These are phyloP conservation scores for Phoenicopterus ruber DNA, from an alignment of 2,113 vertebrate genomes.

Conservation along the genomic window DNA sequence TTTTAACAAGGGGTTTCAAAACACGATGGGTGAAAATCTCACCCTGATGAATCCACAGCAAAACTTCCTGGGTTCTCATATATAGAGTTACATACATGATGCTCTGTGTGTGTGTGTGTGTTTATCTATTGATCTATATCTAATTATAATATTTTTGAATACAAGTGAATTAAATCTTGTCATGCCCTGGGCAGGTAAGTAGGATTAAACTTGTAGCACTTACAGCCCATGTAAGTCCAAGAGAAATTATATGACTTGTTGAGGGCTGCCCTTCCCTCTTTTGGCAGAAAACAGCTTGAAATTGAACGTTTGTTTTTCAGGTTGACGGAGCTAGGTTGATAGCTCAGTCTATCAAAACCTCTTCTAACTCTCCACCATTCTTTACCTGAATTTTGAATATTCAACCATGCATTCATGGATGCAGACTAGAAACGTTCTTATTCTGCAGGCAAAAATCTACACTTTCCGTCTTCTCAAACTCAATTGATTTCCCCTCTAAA, in stretches of 20 bases:
- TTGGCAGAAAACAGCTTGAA: not conserved
- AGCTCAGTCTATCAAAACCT: not conserved
- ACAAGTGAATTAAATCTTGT: not conserved
- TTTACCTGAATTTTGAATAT: not conserved
- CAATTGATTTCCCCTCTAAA: not conserved
- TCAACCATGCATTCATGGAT: not conserved
- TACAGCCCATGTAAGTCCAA: not conserved
- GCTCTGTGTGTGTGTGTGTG: not conserved
- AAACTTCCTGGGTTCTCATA: not conserved
- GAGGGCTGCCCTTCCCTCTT: not conserved
- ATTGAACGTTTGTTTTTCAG: not conserved
- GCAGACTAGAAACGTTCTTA: not conserved
- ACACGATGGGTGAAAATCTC: not conserved
- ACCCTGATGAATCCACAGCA: not conserved
- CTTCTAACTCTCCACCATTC: not conserved
- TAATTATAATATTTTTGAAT: not conserved
- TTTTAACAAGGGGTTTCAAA: not conserved
- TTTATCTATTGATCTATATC: not conserved
- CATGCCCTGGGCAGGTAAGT: not conserved
- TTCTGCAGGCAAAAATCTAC: not conserved
- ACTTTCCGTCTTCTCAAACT: not conserved
- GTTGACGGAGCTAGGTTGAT: not conserved
- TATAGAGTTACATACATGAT: not conserved
- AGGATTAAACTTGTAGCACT: not conserved
- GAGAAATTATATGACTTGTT: not conserved